These are phyloP conservation scores for Nothocercus julius DNA, from an alignment of 2,113 vertebrate genomes.

Conservation along the genomic window DNA sequence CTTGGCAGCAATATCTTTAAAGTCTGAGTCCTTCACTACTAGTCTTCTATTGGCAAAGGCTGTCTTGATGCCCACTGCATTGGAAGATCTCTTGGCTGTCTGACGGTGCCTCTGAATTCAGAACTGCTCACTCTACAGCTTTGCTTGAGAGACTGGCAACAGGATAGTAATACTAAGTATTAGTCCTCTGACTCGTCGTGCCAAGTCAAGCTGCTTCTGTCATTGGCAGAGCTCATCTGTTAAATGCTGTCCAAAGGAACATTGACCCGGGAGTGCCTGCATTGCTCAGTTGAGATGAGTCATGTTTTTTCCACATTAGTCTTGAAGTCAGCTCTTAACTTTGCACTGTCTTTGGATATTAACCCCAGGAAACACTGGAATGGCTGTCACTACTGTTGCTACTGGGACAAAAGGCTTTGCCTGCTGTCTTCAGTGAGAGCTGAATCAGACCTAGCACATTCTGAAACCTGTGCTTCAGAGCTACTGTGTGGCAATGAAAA, in stretches of 20 bases:
- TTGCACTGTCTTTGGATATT: background rate
- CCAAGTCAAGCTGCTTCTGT: background rate
- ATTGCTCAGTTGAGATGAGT: background rate
- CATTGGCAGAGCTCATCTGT: background rate
- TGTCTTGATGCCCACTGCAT: background rate
- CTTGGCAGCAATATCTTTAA: background rate
- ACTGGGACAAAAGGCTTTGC: background rate
- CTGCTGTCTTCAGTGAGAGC: background rate
- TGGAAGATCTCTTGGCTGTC: background rate
- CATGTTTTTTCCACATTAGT: background rate
- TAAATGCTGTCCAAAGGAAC: background rate
- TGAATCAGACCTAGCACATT: accelerated
- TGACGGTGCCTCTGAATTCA: background rate
- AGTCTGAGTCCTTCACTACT: background rate
- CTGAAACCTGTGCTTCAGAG: background rate
- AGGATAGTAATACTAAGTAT: background rate
- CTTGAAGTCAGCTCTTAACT: background rate
- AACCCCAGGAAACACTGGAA: background rate
- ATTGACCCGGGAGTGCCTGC: background rate
- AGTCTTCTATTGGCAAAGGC: background rate
- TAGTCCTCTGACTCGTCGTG: background rate
- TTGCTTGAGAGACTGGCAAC: background rate
- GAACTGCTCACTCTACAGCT: background rate
- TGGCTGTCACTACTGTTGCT: accelerated
- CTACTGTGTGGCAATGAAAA: background rate